These are phyloP conservation scores for Molothrus ater DNA, from an alignment of 2,797 vertebrate genomes.

Conservation along the genomic window DNA sequence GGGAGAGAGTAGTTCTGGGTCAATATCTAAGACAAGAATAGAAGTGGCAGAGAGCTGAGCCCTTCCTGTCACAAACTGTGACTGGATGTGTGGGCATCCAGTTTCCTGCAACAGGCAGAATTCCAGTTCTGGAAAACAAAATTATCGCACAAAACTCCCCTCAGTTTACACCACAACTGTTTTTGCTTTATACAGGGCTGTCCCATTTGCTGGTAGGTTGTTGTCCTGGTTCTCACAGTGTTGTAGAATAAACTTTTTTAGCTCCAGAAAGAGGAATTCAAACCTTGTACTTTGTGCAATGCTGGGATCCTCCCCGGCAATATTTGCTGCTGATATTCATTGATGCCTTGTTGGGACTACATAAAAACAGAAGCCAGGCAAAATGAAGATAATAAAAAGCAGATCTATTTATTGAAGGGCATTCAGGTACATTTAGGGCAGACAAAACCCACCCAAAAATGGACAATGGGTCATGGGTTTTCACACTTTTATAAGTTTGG, in stretches of 20 bases:
- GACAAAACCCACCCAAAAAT: background rate
- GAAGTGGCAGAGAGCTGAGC: background rate
- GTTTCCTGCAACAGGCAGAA: background rate
- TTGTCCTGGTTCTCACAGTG: background rate
- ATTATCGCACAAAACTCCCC: background rate
- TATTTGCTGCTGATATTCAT: background rate
- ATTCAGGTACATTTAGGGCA: background rate
- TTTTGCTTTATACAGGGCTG: background rate
- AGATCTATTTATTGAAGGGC: background rate
- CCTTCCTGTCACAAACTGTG: background rate
- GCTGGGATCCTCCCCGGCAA: background rate
- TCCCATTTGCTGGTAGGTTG: background rate
- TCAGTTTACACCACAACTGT: background rate
- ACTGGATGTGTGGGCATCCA: background rate
- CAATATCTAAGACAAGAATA: background rate
- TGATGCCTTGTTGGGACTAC: background rate
- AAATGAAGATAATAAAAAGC: background rate
- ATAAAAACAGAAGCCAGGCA: background rate
- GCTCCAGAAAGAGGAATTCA: background rate
- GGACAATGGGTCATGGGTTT: rapidly evolving
- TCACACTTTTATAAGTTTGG: background rate
- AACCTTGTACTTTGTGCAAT: background rate
- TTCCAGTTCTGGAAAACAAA: background rate
- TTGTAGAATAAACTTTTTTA: background rate
- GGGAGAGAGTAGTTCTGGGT: background rate